Evolutionary conservation across 2,113 vertebrate species (phyloP), one percentile per base, ranked within the genome.

Genomic region (Ceuthmochares aereus): DNA sequence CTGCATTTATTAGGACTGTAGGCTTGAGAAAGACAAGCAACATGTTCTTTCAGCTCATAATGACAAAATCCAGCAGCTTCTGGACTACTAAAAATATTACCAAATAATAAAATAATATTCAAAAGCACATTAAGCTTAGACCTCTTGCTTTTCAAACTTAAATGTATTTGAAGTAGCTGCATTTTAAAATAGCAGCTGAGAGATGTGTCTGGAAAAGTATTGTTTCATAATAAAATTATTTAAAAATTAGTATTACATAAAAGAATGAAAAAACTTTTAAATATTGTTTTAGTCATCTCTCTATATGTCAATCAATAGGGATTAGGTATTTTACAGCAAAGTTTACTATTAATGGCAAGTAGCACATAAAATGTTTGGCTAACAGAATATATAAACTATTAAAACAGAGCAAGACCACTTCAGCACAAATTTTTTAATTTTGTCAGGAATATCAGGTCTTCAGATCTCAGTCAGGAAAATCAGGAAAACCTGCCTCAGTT

Each of bases 41-140:
- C 85, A 89, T 54, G 87, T 78, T 96, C 87, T 94, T 92, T 97
- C 95, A 97, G 86, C 52, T 96, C 90, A 90, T 93, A 91, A 95
- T 84, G 62, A 83, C 85, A 91, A 97, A 94, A 52, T 10, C 30
- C 84, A 76, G 77, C 43, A 11, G 81, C 87, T 95, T 91, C 84
- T 90, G 55, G 85, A 87, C 77, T 68, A 94, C 68, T 87, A 90
- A 83, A 91, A 89, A 45, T 84, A 96, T 93, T 97, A 92, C 45
- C 17, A 68, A 77, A 88, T 93, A 95, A 93, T 92, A 95, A 96
- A 95, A 78, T 88, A 25, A 47, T 73, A 83, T 56, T 94, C 45
- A 93, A 91, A 96, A 95, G 25, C 79, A 82, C 83, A 74, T 52
- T 32, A 72, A 54, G 16, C 90, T 97, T 79, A 76, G 18, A 84